phyloP scores from a whole-genome alignment of 2,797 vertebrate genomes.

The Oryzias sinensis region DNA sequence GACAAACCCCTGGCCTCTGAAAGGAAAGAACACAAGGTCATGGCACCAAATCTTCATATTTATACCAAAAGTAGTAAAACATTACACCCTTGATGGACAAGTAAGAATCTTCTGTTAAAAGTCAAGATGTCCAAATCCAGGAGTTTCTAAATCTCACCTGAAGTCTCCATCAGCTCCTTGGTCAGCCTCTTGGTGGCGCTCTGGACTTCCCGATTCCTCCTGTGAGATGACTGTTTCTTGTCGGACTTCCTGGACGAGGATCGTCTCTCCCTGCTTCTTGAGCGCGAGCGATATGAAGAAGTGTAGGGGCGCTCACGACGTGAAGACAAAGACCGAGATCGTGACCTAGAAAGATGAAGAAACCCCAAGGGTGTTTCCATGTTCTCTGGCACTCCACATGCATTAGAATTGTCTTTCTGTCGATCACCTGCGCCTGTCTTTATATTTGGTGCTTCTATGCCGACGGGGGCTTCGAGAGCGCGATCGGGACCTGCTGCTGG shows the following conservation, averaged over 20 bases:
- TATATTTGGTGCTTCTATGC: too few relatives aligned
- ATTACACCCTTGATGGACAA: too few relatives aligned
- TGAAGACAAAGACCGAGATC: constrained; percentile 57
- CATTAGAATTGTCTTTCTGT: too few relatives aligned
- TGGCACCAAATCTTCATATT: too few relatives aligned
- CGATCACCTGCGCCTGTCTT: too few relatives aligned
- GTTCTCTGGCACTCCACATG: too few relatives aligned
- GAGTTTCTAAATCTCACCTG: constrained; percentile 53
- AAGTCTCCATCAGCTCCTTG: constrained; percentile 68
- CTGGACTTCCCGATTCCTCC: constrained; percentile 26
- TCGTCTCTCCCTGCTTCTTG: constrained; percentile 1
- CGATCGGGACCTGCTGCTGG: constrained; percentile 1
- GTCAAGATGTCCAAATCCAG: too few relatives aligned
- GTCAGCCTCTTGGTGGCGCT: constrained; percentile 31
- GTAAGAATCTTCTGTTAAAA: too few relatives aligned
- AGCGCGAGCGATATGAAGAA: constrained; percentile 14
- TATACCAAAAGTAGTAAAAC: too few relatives aligned
- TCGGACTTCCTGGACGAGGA: not conserved
- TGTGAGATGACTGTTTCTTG: not conserved
- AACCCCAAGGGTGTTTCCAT: too few relatives aligned
- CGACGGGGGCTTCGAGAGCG: not conserved
- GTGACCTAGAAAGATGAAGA: constrained; percentile 17
- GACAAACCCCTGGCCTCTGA: constrained; percentile 54
- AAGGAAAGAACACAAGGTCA: constrained; percentile 1
- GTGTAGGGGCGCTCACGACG: constrained; percentile 2